Base-by-base conservation (phyloP, 92 coral and sea anemone species). In the Scolanthus callimorphus region DNA sequence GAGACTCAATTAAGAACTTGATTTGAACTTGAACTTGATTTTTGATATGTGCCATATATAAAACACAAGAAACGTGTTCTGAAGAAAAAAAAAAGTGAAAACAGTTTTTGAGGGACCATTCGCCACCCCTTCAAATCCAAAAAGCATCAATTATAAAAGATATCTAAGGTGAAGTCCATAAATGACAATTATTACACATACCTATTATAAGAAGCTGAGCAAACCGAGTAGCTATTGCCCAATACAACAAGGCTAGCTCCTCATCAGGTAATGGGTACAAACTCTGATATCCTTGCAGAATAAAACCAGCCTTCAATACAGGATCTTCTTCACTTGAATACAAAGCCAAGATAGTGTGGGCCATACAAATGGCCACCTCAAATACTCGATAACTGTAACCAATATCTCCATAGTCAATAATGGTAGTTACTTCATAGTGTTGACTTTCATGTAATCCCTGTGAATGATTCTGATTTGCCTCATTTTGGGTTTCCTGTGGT, bases 371-470 rank as follows among this genome's bases (percentile, higher is more conserved):
- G 0, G 84, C 94, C 58, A 85, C 62, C 29, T 85, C 94, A 80
- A 80, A 80, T 12, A 80, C 31, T 29, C 88, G 60, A 27, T 80
- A 81, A 2, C 80, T 69, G 39, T 58, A 51, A 27, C 72, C 55
- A 45, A 62, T 15, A 49, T 80, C 88, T 9, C 94, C 88, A 80
- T 77, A 80, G 47, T 85, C 94, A 59, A 85, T 53, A 29, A 85
- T 23, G 11, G 73, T 54, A 8, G 29, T 49, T 17, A 69, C 29
- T 39, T 48, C 39, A 27, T 67, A 2, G 17, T 49, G 20, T n/a
- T n/a, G n/a, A 55, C 24, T 55, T 11, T 31, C 67, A 13, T 20
- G 20, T 2, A 20, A 13, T 37, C 31, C 43, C 15, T 34, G 43
- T 34, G 43, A 34, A 15, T 15, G 6, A 6, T 34, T 34, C 43